Conservation (phyloP, 2,888 invertebrate species). For the Stramonita haemastoma region DNA sequence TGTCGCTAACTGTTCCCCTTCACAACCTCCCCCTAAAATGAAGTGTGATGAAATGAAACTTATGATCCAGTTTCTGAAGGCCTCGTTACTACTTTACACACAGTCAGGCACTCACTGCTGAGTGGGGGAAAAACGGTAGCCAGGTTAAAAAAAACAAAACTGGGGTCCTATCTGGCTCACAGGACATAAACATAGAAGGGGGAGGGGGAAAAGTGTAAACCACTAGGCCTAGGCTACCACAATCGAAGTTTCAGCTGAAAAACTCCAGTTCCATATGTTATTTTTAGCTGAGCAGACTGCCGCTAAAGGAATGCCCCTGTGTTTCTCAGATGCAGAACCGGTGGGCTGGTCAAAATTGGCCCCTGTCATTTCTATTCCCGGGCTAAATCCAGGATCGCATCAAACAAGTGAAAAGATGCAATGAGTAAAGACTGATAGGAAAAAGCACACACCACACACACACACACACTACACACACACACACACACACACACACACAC, state of each 20-base stretch:
- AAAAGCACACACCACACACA: slow-evolving; percentile 14
- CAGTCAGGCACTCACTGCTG: not conserved
- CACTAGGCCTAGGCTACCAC: not conserved
- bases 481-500: slow-evolving; percentile 1
- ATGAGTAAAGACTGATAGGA: not conserved
- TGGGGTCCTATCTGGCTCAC: not conserved
- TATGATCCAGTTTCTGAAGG: not conserved
- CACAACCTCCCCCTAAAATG: not conserved
- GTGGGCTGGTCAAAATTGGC: not conserved
- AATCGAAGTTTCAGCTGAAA: not conserved
- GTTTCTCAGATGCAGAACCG: not conserved
- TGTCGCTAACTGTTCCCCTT: not conserved
- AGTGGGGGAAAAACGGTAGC: not conserved
- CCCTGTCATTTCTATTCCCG: not conserved
- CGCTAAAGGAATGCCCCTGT: slow-evolving; percentile 23
- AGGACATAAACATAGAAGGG: not conserved
- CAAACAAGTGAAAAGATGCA: too few species aligned
- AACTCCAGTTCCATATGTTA: not conserved
- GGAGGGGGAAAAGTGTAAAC: not conserved
- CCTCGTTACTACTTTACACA: not conserved
- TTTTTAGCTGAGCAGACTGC: not conserved
- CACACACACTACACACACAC: slow-evolving; percentile 9
- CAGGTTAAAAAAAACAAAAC: not conserved
- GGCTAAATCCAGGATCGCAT: not conserved
- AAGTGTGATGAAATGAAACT: not conserved